A percentile compares a stretch with the other conserved stretches of the same genome.
Conservation (phyloP, 2,797 vertebrate species). For the Anomalospiza imberbis region DNA sequence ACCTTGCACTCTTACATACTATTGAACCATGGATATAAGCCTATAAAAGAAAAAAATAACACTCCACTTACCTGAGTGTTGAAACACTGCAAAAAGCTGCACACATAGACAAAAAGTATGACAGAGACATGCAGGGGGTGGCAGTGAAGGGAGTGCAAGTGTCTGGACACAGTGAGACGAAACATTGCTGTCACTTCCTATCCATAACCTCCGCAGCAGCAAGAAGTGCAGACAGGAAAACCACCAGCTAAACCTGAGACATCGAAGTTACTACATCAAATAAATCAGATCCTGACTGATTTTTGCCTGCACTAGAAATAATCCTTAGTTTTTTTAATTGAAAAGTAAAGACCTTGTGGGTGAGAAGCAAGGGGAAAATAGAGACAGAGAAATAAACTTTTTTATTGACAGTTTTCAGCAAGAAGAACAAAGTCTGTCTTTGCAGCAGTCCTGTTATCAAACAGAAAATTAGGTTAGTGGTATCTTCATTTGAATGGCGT, state of each 20-base stretch:
- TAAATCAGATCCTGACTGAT: background rate
- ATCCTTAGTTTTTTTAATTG: slow-evolving; percentile 39
- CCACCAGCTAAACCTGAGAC: slow-evolving; percentile 7
- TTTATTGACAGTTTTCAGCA: slow-evolving; percentile 62
- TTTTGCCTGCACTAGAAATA: slow-evolving; percentile 24
- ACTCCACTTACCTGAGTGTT: background rate
- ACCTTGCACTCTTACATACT: background rate
- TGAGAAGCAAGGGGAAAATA: slow-evolving; percentile 17
- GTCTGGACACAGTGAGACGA: background rate
- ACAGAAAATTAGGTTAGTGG: slow-evolving; percentile 58
- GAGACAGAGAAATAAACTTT: slow-evolving; percentile 49
- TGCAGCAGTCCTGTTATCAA: slow-evolving; percentile 50
- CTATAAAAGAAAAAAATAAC: background rate
- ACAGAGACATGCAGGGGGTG: background rate
- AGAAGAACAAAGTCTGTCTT: slow-evolving; percentile 60
- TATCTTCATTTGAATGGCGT: slow-evolving; percentile 60
- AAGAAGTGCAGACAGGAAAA: background rate
- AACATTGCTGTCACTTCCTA: background rate
- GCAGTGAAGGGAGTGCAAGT: background rate
- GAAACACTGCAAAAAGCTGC: background rate
- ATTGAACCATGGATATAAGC: background rate
- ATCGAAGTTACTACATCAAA: slow-evolving; percentile 2
- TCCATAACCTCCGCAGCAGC: background rate
- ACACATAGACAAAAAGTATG: background rate
- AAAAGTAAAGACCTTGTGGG: slow-evolving; percentile 2